Evolutionary conservation across 2,888 invertebrate genomes (phyloP).

Genomic region (Diloba caeruleocephala): DNA sequence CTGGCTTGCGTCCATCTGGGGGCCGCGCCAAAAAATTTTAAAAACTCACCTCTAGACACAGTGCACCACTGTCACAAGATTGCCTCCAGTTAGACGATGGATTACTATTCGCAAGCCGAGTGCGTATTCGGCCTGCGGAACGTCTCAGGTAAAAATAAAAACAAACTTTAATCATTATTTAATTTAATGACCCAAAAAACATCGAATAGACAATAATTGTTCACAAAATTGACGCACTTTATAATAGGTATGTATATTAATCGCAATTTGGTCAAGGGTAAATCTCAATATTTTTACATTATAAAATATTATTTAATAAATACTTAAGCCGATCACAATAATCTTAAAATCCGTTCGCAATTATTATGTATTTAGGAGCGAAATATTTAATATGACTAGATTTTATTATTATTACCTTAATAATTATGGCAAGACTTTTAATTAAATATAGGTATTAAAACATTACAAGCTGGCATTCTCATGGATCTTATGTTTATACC

Average conservation of each 20-base stretch:
- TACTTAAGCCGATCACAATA: constrained; percentile 67
- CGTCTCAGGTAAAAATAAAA: constrained; percentile 6
- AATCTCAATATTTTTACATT: constrained; percentile 46
- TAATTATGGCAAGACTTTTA: constrained; percentile 48
- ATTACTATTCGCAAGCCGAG: no score
- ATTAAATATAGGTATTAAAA: constrained; percentile 12
- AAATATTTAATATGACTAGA: constrained; percentile 42
- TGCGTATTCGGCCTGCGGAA: no score
- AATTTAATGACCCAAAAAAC: constrained; percentile 71
- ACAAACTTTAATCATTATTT: constrained; percentile 51
- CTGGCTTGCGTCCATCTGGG: no score
- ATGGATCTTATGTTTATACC: no score
- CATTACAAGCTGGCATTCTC: no score
- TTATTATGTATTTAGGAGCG: constrained; percentile 7
- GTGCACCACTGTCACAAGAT: no score
- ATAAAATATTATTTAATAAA: constrained; percentile 36
- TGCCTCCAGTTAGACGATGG: no score
- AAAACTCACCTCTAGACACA: no score
- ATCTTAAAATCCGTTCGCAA: constrained; percentile 44
- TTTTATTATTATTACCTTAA: constrained; percentile 38
- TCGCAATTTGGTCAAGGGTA: constrained; percentile 74
- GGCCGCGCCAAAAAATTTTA: no score
- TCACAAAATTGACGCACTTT: constrained; percentile 74
- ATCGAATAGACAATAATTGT: constrained; percentile 69
- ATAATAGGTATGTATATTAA: constrained; percentile 53